Evolutionary conservation across 2,113 vertebrate genomes (phyloP).

Genomic region (Chaetops frenatus): DNA sequence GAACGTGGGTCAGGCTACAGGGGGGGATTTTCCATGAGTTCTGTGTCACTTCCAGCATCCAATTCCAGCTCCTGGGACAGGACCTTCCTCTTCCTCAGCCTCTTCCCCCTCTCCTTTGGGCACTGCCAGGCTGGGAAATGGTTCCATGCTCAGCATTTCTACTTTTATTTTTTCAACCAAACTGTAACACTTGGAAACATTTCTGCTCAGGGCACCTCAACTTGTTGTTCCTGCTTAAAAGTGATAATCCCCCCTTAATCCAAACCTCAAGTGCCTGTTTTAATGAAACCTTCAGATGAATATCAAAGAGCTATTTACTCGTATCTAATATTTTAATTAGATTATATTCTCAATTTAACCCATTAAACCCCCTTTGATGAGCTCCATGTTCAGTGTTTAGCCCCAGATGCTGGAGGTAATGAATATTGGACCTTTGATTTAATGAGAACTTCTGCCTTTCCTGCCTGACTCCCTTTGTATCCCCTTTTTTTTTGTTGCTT

Average conservation of each 20-base stretch:
- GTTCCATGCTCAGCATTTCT: not conserved
- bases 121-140: not conserved
- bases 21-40: accelerated
- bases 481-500: slow-evolving; percentile 74
- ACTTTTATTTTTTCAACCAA: slow-evolving; percentile 32
- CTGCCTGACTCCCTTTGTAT: slow-evolving; percentile 84
- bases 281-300: slow-evolving; percentile 93
- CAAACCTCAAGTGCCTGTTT: slow-evolving; percentile 83
- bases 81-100: not conserved
- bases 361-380: slow-evolving; percentile 97
- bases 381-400: slow-evolving; percentile 89
- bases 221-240: slow-evolving; percentile 78
- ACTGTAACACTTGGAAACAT: slow-evolving; percentile 69
- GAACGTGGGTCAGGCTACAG: not conserved
- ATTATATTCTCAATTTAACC: slow-evolving; percentile 99
- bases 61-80: not conserved
- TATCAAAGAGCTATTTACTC: slow-evolving; percentile 99
- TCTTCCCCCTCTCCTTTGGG: not conserved
- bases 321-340: slow-evolving; percentile 99
- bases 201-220: slow-evolving; percentile 71
- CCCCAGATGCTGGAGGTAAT: slow-evolving; percentile 91
- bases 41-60: not conserved
- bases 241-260: slow-evolving; percentile 79
- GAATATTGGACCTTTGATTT: slow-evolving; percentile 91
- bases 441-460: slow-evolving; percentile 91